Evolutionary conservation across 2,888 invertebrate genomes (phyloP).

Genomic region (Hypolimnas misippus): DNA sequence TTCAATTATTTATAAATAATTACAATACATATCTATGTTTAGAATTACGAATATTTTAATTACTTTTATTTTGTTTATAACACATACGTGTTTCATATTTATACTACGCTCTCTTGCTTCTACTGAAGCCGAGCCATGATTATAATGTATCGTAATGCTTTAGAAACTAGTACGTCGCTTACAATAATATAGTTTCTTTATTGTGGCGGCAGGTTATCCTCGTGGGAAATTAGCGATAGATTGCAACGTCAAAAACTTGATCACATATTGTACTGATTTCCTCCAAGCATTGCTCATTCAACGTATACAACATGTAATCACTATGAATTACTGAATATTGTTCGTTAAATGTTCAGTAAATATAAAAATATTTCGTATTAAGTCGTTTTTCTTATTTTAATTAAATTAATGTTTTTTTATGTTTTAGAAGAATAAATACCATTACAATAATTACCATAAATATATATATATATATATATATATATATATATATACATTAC

Average conservation of each 20-base stretch:
- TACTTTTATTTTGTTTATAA: not conserved
- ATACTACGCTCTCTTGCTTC: not conserved
- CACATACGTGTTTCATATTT: not conserved
- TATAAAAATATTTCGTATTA: too few species aligned
- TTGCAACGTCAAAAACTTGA: slow-evolving; percentile 78
- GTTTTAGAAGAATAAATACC: too few species aligned
- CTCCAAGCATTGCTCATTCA: slow-evolving; percentile 59
- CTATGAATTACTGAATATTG: too few species aligned
- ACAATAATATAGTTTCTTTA: slow-evolving; percentile 78
- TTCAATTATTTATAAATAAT: too few species aligned
- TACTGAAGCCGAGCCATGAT: slow-evolving; percentile 12
- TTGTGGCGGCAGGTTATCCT: slow-evolving; percentile 72
- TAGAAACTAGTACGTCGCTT: slow-evolving; percentile 46
- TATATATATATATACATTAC: too few species aligned
- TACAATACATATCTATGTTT: too few species aligned
- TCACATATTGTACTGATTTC: slow-evolving; percentile 73
- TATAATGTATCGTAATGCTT: slow-evolving; percentile 35
- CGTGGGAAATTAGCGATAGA: slow-evolving; percentile 79
- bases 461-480: too few species aligned
- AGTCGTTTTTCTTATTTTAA: too few species aligned
- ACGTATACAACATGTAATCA: slow-evolving; percentile 49
- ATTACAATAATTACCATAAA: too few species aligned
- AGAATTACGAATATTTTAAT: too few species aligned
- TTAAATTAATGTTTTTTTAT: too few species aligned
- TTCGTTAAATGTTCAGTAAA: too few species aligned